phyloP scores from a whole-genome alignment of 1,140 invertebrate species.

The Choristoneura fumiferana region DNA sequence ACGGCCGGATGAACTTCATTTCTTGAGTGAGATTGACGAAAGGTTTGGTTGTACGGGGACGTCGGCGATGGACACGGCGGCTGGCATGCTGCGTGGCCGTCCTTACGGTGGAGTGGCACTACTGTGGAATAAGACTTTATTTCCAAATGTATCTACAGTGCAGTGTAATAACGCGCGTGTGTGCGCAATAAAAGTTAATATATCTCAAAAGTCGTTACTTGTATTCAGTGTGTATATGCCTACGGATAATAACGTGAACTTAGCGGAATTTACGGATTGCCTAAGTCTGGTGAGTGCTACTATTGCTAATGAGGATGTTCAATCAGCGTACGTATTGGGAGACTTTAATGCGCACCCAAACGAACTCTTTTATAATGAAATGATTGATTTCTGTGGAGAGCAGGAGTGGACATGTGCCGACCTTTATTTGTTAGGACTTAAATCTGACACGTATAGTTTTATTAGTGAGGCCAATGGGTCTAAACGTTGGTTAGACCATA shows the following conservation, averaged over 20 bases:
- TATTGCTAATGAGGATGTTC: background rate
- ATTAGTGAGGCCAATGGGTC: conserved; percentile 10
- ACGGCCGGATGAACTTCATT: conserved; percentile 23
- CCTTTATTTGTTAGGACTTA: background rate
- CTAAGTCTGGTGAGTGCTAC: conserved; percentile 3
- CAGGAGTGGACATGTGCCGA: conserved; percentile 21
- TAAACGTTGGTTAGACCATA: background rate
- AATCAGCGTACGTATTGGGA: background rate
- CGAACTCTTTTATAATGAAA: conserved; percentile 14
- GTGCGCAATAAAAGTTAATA: conserved; percentile 15
- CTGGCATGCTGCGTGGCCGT: conserved; percentile 8
- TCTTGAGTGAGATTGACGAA: conserved; percentile 18
- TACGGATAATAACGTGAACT: conserved; percentile 6
- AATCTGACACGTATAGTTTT: conserved; percentile 4
- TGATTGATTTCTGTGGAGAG: conserved; percentile 18
- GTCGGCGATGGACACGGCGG: conserved; percentile 20
- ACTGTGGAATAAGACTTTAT: conserved; percentile 22
- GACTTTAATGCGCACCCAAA: conserved; percentile 21
- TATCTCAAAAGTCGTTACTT: background rate
- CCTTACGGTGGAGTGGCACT: conserved; percentile 23
- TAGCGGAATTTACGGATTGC: conserved; percentile 22
- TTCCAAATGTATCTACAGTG: conserved; percentile 16
- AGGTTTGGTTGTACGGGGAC: conserved; percentile 20
- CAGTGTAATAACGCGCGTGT: conserved; percentile 20
- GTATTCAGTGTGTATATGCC: conserved; percentile 25